Base-by-base conservation (phyloP, 2,888 invertebrate species). In the Chymomyza fuscimana region DNA sequence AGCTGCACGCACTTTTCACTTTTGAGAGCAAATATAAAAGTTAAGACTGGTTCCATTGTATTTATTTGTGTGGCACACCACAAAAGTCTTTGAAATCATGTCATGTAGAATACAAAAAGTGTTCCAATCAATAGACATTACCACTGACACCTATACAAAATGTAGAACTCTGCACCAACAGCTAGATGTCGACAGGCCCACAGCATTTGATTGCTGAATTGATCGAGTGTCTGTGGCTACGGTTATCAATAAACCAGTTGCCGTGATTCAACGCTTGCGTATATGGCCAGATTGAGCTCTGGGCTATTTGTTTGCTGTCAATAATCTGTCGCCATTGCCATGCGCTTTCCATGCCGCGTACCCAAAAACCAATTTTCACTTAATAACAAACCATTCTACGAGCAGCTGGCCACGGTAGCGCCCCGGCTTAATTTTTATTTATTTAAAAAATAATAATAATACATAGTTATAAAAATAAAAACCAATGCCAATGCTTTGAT, bases 221-320 rank as follows among this genome's bases (percentile, higher is more conserved):
- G 32, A 10, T 5, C 16, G 25, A 19, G 59, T 19, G 63, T 66
- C 72, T 75, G 63, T 74, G 58, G 75, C 72, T 75, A 75, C 63
- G 75, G 72, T 75, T 75, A 75, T 75, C 75, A 75, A 72, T 68
- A 75, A 75, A 75, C 75, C 75, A 65, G 75, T 75, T 75, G 9
- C 7, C 1, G 5, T 60, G 32, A 16, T 4, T 22, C 22, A 58
- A 32, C 25, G 25, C 16, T 16, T 16, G 19, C 54, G 29, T 59
- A n/a, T 9, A 22, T 59, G 56, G 46, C 51, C 77, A 71, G 78
- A 74, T 78, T 65, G 36, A 62, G 63, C 40, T 54, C 10, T 65
- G 65, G 68, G 73, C 77, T 71, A 76, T 82, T 80, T 80, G 78
- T 81, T 68, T 73, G 83, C 73, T 80, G 83, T 82, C 82, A 80